Evolutionary conservation across 2,113 vertebrate genomes (phyloP).

Genomic region (Thalassarche chlororhynchos): DNA sequence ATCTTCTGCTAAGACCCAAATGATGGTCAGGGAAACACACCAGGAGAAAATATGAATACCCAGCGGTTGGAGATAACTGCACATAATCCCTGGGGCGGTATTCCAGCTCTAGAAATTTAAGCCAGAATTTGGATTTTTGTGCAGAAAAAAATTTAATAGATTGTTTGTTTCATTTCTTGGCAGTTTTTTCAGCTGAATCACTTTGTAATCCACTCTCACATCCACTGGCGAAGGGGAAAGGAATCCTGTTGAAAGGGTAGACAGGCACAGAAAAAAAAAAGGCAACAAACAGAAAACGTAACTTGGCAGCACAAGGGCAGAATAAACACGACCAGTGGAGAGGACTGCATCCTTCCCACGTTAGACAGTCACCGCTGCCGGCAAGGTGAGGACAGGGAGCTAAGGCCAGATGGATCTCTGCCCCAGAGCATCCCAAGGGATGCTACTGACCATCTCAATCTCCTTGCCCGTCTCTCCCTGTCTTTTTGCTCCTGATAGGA

Average conservation of each 20-base stretch:
- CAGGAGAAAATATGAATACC: neutral
- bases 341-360: neutral
- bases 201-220: neutral
- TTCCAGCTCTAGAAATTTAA: neutral
- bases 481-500: neutral
- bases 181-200: neutral
- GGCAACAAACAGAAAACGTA: neutral
- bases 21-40: neutral
- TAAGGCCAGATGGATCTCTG: neutral
- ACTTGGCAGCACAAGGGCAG: neutral
- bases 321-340: neutral
- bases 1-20: neutral
- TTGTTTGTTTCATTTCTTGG: neutral
- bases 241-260: neutral
- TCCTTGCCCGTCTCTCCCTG: neutral
- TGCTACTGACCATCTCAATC: neutral
- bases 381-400: neutral
- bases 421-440: neutral
- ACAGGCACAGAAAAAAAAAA: neutral
- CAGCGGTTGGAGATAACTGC: neutral
- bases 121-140: neutral
- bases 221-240: neutral
- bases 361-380: accelerated
- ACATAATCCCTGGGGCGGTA: neutral
- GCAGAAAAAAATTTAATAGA: neutral